Evolutionary conservation across 1,140 invertebrate species (phyloP).

Genomic region (Harpegnathos saltator): DNA sequence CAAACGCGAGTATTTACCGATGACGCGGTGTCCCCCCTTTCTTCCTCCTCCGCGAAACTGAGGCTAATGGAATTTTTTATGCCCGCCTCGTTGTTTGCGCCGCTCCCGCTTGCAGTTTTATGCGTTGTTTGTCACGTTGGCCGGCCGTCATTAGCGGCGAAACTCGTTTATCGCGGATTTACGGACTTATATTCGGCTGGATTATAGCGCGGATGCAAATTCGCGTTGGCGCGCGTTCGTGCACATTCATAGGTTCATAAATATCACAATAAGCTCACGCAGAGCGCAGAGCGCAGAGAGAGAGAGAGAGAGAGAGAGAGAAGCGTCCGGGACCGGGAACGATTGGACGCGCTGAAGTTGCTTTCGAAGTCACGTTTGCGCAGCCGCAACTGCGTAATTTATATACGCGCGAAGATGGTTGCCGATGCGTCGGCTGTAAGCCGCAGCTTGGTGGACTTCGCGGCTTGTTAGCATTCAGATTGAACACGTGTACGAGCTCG

Average conservation of each 20-base stretch:
- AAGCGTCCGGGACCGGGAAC: not conserved
- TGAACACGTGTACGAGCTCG: no score
- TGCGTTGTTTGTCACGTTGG: conserved; percentile 17
- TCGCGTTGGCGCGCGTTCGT: not conserved
- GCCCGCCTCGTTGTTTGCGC: not conserved
- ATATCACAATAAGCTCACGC: not conserved
- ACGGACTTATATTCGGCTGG: not conserved
- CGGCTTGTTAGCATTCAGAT: not conserved
- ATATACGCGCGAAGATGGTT: not conserved
- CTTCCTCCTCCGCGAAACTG: conserved; percentile 12
- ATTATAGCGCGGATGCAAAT: not conserved
- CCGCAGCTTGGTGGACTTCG: not conserved
- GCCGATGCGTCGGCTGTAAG: not conserved
- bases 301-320: no score
- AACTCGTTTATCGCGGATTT: conserved; percentile 25
- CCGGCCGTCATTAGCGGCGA: not conserved
- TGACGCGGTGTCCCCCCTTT: not conserved
- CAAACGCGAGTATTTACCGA: conserved; percentile 61
- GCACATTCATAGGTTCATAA: conserved; percentile 17
- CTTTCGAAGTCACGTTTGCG: not conserved
- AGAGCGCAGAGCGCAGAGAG: no score
- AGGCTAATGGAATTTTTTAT: conserved; percentile 38
- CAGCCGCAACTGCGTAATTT: not conserved
- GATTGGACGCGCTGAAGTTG: not conserved
- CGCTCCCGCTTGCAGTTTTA: not conserved